Evolutionary conservation across 2,797 vertebrate genomes (phyloP).

Genomic region (Crossoptilon crossoptilon): DNA sequence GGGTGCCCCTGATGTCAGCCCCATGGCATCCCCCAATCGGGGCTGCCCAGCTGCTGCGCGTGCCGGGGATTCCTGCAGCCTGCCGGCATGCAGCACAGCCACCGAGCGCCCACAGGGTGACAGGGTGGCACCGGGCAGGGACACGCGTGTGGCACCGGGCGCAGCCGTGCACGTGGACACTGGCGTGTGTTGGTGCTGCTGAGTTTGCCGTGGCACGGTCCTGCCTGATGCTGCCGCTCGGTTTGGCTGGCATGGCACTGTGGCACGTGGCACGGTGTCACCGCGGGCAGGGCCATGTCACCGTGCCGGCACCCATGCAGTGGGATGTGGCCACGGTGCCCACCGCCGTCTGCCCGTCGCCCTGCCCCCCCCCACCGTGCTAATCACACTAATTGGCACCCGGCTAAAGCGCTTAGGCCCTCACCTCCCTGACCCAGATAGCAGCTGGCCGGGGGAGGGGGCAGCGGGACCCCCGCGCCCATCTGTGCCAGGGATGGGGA

Average conservation of each 20-base stretch:
- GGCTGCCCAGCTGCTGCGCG: constrained; percentile 69
- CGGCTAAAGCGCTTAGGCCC: constrained; percentile 64
- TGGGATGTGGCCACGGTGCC: no score
- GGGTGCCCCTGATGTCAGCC: constrained; percentile 62
- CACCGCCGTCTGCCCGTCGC: neutral
- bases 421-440: constrained; percentile 48
- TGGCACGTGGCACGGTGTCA: no score
- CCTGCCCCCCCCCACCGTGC: neutral
- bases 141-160: neutral
- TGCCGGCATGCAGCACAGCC: neutral
- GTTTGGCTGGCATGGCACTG: no score
- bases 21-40: constrained; percentile 48
- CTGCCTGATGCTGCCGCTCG: neutral
- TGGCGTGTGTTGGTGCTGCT: neutral
- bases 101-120: neutral
- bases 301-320: neutral
- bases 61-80: constrained; percentile 68
- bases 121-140: neutral
- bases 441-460: constrained; percentile 50
- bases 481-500: constrained; percentile 48
- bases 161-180: neutral
- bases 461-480: neutral
- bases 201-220: constrained; percentile 13
- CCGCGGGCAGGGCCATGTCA: neutral
- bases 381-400: constrained; percentile 65